Evolutionary conservation across 2,113 vertebrate genomes (phyloP), one percentile per base, ranked within the genome.

Genomic region (Theristicus caerulescens): DNA sequence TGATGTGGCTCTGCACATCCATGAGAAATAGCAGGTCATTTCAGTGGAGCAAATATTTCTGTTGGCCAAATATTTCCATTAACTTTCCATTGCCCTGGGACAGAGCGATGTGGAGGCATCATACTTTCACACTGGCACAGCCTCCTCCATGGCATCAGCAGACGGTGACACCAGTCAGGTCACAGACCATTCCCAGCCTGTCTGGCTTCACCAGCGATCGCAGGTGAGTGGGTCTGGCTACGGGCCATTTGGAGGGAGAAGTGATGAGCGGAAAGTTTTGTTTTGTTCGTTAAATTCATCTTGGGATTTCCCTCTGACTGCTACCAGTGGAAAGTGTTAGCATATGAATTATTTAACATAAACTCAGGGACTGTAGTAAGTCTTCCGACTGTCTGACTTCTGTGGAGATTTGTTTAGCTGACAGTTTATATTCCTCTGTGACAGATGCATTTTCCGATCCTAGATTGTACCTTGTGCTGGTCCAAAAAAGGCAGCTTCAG

Each of bases 361-460:
- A 97, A 96, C 77, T 94, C 88, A 36, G 69, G 74, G 76, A 87
- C 82, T 93, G 36, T 88, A 86, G 55, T 96, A 95, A 96, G 94
- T 96, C 92, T 96, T 97, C 64, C 82, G 90, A 90, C 84, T 97
- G 76, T 91, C 95, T 95, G 86, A 93, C 86, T 98, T 97, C 84
- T 97, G 89, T 3, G 2, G 83, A 89, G 91, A 79, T 94, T 96
- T 97, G 58, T 67, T 94, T 46, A 83, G 82, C 96, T 96, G 83
- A 70, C 79, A 73, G 66, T 61, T 93, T 71, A 92, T 97, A 97
- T 93, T 98, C 91, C 86, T 97, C 83, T 95, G 94, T 91, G 97
- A 94, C 88, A 97, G 96, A 93, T 90, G 86, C 78, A 58, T 93
- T 96, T 97, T 97, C 94, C 47, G 34, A 61, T 95, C 84, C 57